phyloP scores from a whole-genome alignment of 2,797 vertebrate species.

The Tragopan temminckii region DNA sequence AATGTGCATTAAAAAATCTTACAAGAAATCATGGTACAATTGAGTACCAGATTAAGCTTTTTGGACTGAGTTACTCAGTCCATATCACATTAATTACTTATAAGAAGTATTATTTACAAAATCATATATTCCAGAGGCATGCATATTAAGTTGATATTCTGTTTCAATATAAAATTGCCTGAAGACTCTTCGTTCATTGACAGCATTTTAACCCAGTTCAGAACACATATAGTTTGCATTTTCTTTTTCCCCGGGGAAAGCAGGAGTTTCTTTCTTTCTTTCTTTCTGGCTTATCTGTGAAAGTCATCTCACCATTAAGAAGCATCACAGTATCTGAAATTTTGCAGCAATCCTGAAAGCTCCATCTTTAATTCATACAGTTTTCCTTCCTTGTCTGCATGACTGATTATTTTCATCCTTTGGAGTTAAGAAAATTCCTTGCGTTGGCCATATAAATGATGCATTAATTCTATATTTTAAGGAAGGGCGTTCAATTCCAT shows the following conservation, averaged over 20 bases:
- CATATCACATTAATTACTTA: background rate
- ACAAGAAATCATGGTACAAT: background rate
- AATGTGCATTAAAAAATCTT: background rate
- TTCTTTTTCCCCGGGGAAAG: background rate
- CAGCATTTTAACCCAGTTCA: background rate
- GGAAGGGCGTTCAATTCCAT: constrained; percentile 65
- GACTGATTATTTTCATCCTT: constrained; percentile 59
- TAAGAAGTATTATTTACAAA: background rate
- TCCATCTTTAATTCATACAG: constrained; percentile 52
- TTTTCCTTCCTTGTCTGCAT: constrained; percentile 38
- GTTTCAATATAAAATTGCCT: background rate
- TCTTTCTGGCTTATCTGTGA: constrained; percentile 16
- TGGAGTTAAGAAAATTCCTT: constrained; percentile 63
- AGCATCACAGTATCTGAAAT: background rate
- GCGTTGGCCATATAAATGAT: constrained; percentile 27
- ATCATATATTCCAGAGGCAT: background rate
- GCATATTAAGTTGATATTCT: background rate
- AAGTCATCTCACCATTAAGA: constrained; percentile 17
- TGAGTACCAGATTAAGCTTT: background rate
- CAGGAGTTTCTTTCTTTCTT: background rate
- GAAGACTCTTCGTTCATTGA: background rate
- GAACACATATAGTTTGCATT: background rate
- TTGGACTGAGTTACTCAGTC: background rate
- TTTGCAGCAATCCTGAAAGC: constrained; percentile 46
- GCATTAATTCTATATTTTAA: constrained; percentile 66